A percentile compares a stretch with the other conserved stretches of the same genome.
These are phyloP conservation scores for chimpanzee (Pan troglodytes) DNA, from an alignment of 2,113 vertebrate genomes.

Conservation along the genomic window NHGRI_mPanTro3-v2.1_pri NC_072402.2:105606001-105606500, in stretches of 20 bases:
- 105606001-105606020: background rate
- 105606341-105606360: background rate
- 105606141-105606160: background rate
- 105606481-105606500: background rate
- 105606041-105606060: background rate
- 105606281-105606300: background rate
- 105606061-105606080: background rate
- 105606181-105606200: background rate
- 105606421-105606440: conserved; percentile 34
- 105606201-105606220: background rate
- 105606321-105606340: background rate
- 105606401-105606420: background rate
- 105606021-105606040: background rate
- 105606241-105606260: background rate
- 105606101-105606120: background rate
- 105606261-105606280: background rate
- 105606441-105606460: background rate
- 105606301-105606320: background rate
- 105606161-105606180: background rate
- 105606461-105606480: background rate
- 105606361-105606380: background rate
- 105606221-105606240: background rate
- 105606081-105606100: background rate
- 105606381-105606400: background rate
- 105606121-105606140: background rate